Base-by-base conservation (phyloP, 37 sponge, comb jelly and placozoan species). In the Sycon ciliatum region DNA sequence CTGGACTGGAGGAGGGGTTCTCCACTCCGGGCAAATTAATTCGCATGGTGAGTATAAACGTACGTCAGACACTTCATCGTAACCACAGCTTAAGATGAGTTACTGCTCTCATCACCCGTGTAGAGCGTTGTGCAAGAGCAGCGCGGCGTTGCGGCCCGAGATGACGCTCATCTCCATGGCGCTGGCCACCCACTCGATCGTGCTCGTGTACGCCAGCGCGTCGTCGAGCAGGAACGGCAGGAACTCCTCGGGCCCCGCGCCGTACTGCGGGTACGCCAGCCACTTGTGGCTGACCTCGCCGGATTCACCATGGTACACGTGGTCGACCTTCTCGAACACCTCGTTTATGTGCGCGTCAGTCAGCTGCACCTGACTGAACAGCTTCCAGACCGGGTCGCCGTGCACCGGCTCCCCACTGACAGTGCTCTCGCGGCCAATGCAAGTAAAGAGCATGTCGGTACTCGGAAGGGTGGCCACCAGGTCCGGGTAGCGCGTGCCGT, bases 121-220 rank as follows among this genome's bases (percentile, higher is more conserved):
- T n/a, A n/a, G n/a, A n/a, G n/a, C n/a, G n/a, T n/a, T n/a, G n/a
- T n/a, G n/a, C n/a, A n/a, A n/a, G 2, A 89, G 70, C 2, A 89
- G 80, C 26, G 83, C 73, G 3, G 42, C 78, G 55, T 92, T 92
- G 78, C 80, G 87, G 16, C 83, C 88, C 42, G 86, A 84, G 57
- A 92, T 85, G 20, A 73, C 78, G 61, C 78, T 76, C 93, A 92
- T 92, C 61, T 92, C 93, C 93, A 92, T 92, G 0, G 89, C 93
- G 77, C 93, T 92, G 34, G 93, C 88, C 38, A 83, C 88, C 72
- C 81, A 78, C 73, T 92, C 93, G 32, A 92, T 85, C 27, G 76
- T 68, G 36, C 87, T 92, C 58, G 87, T 33, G 37, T 92, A 92
- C 32, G 85, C 79, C 72, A 92, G 37, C 39, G 80, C 13, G 34